Evolutionary conservation across 2,888 invertebrate species (phyloP), one percentile per base, ranked within the genome.

Genomic region (Cryptocephalus moraei): DNA sequence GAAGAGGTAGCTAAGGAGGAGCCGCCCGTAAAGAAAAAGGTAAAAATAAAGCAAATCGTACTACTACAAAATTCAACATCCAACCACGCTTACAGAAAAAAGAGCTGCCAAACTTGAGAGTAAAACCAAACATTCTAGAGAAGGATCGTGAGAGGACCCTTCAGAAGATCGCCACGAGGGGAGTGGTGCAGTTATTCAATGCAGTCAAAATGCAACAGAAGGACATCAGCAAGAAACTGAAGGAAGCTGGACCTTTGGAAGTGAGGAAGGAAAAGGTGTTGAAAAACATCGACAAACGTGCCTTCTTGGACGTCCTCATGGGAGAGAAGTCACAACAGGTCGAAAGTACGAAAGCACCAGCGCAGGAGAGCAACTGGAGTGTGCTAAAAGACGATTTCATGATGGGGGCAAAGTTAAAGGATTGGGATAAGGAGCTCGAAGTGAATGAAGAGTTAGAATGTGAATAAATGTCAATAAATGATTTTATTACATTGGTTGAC

Each of bases 101-200:
- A 62, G 77, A 78, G 44, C 74, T 77, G 62, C 73, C 83, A 45
- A 77, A 79, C 51, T 74, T 88, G 44, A 73, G 90, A 59, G 69
- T 80, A 0, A 91, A 88, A 72, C 91, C 92, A 39, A 79, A 82
- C 48, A 75, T 82, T 54, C 69, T 81, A 54, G 86, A 91, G 56
- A 81, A 81, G 59, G 86, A 87, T 46, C 77, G 83, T 55, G 93
- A 94, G 69, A 79, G 81, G 57, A 72, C 78, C 47, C 68, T 94
- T 42, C 74, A 83, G 33, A 90, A 86, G 76, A 86, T 92, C 59
- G 92, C 91, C 9, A 93, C 91, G 34, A 88, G 86, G 67, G 94
- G 93, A 62, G 91, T 93, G 1, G 91, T 94, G 0, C 92, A 93
- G 65, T 73, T 94, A 52, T 94, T 93, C 62, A 94, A 94, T 75